phyloP scores from a whole-genome alignment of 35 echinoderm and acorn worm species.

The Ptychodera flava region DNA sequence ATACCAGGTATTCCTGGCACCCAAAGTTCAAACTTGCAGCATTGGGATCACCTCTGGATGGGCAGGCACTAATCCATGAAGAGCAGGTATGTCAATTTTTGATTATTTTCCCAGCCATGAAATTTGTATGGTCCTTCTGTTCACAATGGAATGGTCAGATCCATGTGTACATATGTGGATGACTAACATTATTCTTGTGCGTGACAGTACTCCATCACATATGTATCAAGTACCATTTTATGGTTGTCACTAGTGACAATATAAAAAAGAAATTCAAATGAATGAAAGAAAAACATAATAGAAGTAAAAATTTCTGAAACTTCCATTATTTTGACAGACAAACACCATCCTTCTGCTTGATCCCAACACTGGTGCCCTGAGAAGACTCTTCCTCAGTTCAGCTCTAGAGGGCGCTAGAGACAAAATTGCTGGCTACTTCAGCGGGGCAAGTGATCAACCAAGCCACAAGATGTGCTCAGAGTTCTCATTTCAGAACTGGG shows the following conservation, averaged over 20 bases:
- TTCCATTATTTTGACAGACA: constrained; percentile 24
- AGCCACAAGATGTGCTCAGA: constrained; percentile 86
- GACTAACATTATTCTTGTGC: no score
- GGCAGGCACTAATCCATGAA: constrained; percentile 81
- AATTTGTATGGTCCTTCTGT: no score
- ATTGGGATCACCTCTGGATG: constrained; percentile 60
- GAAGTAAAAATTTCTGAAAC: no score
- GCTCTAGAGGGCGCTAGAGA: constrained; percentile 63
- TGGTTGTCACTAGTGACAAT: no score
- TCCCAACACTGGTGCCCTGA: constrained; percentile 34
- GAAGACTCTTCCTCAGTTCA: constrained; percentile 48
- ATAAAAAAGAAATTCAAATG: no score
- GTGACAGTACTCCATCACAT: no score
- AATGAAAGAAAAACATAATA: no score
- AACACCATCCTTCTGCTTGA: constrained; percentile 69
- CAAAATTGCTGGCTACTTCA: constrained; percentile 48
- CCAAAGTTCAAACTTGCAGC: constrained; percentile 56
- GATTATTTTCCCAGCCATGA: no score
- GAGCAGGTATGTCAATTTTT: constrained; percentile 75
- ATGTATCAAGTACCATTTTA: no score
- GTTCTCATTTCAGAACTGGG: constrained; percentile 65
- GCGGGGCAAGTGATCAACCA: constrained; percentile 27
- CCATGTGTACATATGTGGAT: no score
- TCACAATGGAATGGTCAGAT: no score
- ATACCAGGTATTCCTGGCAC: constrained; percentile 25